These are phyloP conservation scores for Plutella xylostella DNA, from an alignment of 2,888 invertebrate species.

Conservation along the genomic window DNA sequence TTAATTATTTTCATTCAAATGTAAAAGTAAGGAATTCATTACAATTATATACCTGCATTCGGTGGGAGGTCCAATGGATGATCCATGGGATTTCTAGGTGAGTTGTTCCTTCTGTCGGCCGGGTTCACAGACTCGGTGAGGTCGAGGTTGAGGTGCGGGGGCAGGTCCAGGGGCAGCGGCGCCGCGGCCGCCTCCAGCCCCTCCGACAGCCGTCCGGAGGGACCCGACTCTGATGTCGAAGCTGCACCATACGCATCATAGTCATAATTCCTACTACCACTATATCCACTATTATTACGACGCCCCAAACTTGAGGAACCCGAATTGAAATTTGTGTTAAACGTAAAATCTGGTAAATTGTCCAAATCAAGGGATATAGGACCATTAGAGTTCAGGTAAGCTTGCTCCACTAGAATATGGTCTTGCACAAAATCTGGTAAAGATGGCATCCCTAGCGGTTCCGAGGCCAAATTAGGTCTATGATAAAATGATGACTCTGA, in stretches of 20 bases:
- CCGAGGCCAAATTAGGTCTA: slow-evolving; percentile 52
- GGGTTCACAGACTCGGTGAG: slow-evolving; percentile 62
- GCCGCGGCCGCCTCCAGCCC: slow-evolving; percentile 43
- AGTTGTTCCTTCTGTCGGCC: slow-evolving; percentile 52
- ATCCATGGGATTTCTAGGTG: slow-evolving; percentile 51
- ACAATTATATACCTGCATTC: slow-evolving; percentile 43
- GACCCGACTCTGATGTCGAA: slow-evolving; percentile 38
- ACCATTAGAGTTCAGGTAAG: slow-evolving; percentile 71
- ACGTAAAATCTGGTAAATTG: slow-evolving; percentile 77
- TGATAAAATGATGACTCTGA: slow-evolving; percentile 50
- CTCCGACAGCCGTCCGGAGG: slow-evolving; percentile 35
- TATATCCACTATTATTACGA: slow-evolving; percentile 39
- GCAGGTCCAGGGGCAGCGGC: slow-evolving; percentile 43
- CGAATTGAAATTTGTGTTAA: slow-evolving; percentile 62
- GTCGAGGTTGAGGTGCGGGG: slow-evolving; percentile 51
- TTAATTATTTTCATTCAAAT: not conserved
- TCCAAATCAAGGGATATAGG: slow-evolving; percentile 71
- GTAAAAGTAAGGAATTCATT: not conserved
- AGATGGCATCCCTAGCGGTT: slow-evolving; percentile 71
- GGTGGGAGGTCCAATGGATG: slow-evolving; percentile 59
- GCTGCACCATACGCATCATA: slow-evolving; percentile 46
- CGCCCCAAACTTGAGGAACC: slow-evolving; percentile 47
- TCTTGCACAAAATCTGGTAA: slow-evolving; percentile 92
- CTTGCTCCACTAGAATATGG: slow-evolving; percentile 85
- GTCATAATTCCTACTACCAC: slow-evolving; percentile 42